A percentile compares a stretch with the other conserved stretches of the same genome.
phyloP scores from a whole-genome alignment of 2,797 vertebrate species.

The Sebastes goodei region DNA sequence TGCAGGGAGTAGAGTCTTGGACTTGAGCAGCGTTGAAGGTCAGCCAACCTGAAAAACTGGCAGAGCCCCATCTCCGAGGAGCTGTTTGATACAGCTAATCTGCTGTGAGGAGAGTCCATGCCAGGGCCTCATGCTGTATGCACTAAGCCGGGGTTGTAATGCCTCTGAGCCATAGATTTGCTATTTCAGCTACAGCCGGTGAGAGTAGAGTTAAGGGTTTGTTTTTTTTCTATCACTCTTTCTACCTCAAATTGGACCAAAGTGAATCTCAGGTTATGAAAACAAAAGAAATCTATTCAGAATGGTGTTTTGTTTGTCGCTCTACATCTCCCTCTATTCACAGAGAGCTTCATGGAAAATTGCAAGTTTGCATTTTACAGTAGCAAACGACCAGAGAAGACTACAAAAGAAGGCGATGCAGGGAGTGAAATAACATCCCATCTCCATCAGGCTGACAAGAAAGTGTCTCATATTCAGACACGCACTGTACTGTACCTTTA shows the following conservation, averaged over 20 bases:
- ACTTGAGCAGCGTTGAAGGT: constrained; percentile 44
- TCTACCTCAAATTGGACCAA: background rate
- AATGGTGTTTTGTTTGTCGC: background rate
- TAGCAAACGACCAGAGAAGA: background rate
- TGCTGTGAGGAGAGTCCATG: background rate
- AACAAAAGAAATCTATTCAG: background rate
- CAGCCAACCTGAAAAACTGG: constrained; percentile 30
- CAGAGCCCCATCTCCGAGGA: constrained; percentile 24
- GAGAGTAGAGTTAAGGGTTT: background rate
- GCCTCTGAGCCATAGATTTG: constrained; percentile 1
- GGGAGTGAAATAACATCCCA: background rate
- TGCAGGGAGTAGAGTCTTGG: constrained; percentile 44
- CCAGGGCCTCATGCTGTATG: background rate
- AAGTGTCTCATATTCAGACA: background rate
- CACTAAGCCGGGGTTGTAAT: background rate
- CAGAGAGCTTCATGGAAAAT: background rate
- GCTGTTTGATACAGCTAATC: constrained; percentile 30
- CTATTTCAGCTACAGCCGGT: background rate
- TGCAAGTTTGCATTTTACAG: background rate
- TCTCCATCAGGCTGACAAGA: background rate
- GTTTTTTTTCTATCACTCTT: background rate
- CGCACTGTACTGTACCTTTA: background rate
- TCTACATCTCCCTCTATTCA: background rate
- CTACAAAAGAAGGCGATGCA: background rate
- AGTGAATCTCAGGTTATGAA: background rate